Evolutionary conservation across 1,140 invertebrate species (phyloP), one percentile per base, ranked within the genome.

Genomic region (Saccostrea glomerata): DNA sequence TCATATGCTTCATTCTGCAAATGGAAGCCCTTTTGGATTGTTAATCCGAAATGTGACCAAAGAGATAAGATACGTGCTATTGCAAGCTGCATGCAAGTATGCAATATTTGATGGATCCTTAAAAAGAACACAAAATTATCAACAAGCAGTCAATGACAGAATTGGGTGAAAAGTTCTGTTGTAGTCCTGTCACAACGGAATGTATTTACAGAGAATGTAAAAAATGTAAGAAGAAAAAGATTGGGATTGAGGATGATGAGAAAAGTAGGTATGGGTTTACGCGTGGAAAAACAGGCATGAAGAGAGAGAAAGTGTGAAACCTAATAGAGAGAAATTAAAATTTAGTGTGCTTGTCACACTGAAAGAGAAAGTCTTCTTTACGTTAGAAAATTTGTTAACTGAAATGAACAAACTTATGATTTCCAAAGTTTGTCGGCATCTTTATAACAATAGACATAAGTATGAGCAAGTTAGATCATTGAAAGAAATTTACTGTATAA

Each of bases 141-240:
- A 73, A 40, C 25, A 87, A 54, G 20, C n/a, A 15, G 25, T 47
- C 23, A 4, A 11, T 56, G 17, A 85, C 12, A n/a, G n/a, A 17
- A 36, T 77, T 54, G 25, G 11, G 40, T 17, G 36, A 47, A 13
- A 47, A 56, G 0, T 63, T 47, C 11, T 47, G 12, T 36, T 90
- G 85, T 70, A 25, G 58, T 63, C 63, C 77, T 55, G 20, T 77
- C 5, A 86, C 66, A 55, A 70, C 82, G 60, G 20, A 86, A n/a
- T 89, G 89, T 47, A 89, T 91, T 89, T 91, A 89, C 85, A 83
- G 86, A 15, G 13, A 83, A 25, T 92, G 90, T 82, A 30, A 84
- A 15, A 86, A 58, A 89, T 91, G 90, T 88, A 47, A 84, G 82
- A 54, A 88, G 66, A 87, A 87, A 73, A 23, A 84, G 84, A 73